Evolutionary conservation across 2,113 vertebrate species (phyloP), one percentile per base, ranked within the genome.

Genomic region (Delphinus delphis): DNA sequence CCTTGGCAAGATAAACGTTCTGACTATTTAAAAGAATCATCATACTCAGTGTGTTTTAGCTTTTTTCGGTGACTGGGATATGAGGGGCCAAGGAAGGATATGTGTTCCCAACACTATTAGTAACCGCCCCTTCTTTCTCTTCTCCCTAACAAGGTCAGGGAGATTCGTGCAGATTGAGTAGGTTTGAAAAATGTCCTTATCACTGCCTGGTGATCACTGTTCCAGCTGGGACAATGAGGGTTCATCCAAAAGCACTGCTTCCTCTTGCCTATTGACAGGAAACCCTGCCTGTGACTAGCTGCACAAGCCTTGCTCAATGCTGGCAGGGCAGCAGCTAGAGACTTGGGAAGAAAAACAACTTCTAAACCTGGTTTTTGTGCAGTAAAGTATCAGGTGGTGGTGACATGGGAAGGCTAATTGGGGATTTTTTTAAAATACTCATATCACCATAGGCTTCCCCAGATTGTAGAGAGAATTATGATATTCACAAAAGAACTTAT

Each of bases 191-290:
- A 38, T 11, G 71, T 44, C 67, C 96, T 98, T 97, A 97, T 96
- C 97, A 81, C 68, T 47, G 93, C 89, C 74, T 31, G 53, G 47
- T 95, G 74, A 97, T 97, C 93, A 15, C 95, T 81, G 83, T 95
- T 97, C 86, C 96, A 97, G 96, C 44, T 1, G 0, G 94, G 96
- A 98, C 93, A 93, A 97, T 83, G 79, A 93, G 76, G 95, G 98
- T 97, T 97, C 97, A 96, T 97, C 96, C 97, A 97, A 65, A 97
- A 97, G 92, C 65, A 88, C 80, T 1, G 6, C 92, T 98, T 98
- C 98, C 97, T 97, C 84, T 95, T 33, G 47, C 76, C 92, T 98
- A 38, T 88, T 97, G 97, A 98, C 95, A 98, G 98, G 97, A 97
- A 97, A 92, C 92, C 76, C 95, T 82, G 96, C 96, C 96, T 96